These are phyloP conservation scores for Lomographa bimaculata DNA, from an alignment of 2,888 invertebrate genomes.

Conservation along the genomic window DNA sequence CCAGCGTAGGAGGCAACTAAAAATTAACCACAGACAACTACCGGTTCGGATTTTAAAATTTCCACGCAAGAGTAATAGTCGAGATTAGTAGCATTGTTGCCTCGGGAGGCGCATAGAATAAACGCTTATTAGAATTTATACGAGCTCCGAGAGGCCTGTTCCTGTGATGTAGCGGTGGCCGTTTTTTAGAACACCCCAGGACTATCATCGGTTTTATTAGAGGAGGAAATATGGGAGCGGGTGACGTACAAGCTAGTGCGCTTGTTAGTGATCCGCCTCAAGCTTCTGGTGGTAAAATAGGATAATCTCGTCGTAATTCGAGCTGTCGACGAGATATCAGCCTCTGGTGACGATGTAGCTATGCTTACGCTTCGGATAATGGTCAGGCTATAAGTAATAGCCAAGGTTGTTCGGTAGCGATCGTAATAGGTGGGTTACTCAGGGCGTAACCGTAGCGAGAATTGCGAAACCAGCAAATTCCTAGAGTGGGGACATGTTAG, in stretches of 20 bases:
- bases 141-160: slow-evolving; percentile 41
- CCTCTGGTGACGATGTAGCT: slow-evolving; percentile 65
- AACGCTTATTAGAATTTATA: slow-evolving; percentile 78
- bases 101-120: slow-evolving; percentile 65
- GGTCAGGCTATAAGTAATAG: slow-evolving; percentile 63
- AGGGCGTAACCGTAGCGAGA: slow-evolving; percentile 64
- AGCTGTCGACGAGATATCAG: slow-evolving; percentile 73
- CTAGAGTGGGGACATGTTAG: slow-evolving; percentile 62
- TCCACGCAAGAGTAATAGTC: slow-evolving; percentile 71
- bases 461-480: slow-evolving; percentile 71
- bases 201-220: slow-evolving; percentile 71
- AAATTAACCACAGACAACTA: slow-evolving; percentile 72
- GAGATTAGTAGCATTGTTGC: slow-evolving; percentile 76
- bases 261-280: slow-evolving; percentile 62
- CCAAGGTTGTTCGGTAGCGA: slow-evolving; percentile 79
- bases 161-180: slow-evolving; percentile 55
- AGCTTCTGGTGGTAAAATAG: slow-evolving; percentile 62
- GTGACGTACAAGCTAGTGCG: slow-evolving; percentile 52
- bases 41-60: slow-evolving; percentile 66
- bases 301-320: slow-evolving; percentile 73
- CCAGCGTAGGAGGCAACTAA: slow-evolving; percentile 75
- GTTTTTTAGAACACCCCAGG: slow-evolving; percentile 66
- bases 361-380: slow-evolving; percentile 61
- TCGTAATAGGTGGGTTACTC: slow-evolving; percentile 70
- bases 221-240: slow-evolving; percentile 65